Percentiles rank a stretch among this genome's conserved stretches.
These are phyloP conservation scores for Pteromalus puparum DNA, from an alignment of 1,140 invertebrate species.

Conservation along the genomic window DNA sequence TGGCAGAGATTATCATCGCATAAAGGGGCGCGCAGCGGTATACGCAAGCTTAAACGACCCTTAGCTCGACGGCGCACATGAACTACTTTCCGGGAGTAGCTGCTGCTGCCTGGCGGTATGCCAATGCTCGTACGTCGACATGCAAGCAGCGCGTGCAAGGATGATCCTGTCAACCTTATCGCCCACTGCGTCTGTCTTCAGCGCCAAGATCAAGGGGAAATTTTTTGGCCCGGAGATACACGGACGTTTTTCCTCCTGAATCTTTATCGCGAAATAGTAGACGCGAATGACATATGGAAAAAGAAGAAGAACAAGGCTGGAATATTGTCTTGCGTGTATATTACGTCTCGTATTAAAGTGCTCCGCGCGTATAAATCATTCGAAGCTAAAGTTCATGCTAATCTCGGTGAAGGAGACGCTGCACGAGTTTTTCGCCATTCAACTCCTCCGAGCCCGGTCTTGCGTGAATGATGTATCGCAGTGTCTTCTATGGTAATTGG, in stretches of 20 bases:
- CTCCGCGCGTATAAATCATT: neutral
- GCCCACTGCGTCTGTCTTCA: neutral
- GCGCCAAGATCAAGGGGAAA: slow-evolving; percentile 17
- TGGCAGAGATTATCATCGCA: slow-evolving; percentile 7
- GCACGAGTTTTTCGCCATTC: neutral
- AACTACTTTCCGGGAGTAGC: neutral
- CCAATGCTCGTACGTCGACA: neutral
- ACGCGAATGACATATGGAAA: neutral
- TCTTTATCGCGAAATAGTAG: neutral
- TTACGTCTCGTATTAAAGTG: neutral
- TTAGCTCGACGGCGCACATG: neutral
- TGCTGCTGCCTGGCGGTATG: neutral
- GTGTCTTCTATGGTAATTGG: no score
- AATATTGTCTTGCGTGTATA: neutral
- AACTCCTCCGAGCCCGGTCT: neutral
- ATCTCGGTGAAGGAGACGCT: neutral
- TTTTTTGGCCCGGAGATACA: neutral
- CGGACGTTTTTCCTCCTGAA: neutral
- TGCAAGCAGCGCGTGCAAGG: neutral
- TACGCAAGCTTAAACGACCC: neutral
- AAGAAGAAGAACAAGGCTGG: no score
- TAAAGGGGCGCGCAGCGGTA: neutral
- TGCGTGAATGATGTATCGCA: no score
- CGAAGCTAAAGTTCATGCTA: neutral
- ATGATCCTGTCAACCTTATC: slow-evolving; percentile 1